Percentiles rank a stretch among this genome's conserved stretches.
Evolutionary conservation across 2,797 vertebrate genomes (phyloP).

Genomic region (Huso huso): DNA sequence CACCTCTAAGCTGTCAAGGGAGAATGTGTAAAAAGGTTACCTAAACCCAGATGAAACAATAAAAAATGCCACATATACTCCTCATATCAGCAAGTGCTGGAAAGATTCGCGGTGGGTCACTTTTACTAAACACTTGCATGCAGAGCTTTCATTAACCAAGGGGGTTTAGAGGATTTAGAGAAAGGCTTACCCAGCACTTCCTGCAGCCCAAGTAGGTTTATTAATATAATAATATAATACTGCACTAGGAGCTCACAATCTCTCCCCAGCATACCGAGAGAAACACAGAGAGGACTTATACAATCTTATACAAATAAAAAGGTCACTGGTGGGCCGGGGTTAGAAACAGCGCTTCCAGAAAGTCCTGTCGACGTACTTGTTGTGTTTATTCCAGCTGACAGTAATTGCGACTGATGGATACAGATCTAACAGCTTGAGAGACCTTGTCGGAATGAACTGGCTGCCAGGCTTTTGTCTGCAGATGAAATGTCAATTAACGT

Average conservation of each 20-base stretch:
- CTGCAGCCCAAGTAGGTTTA: slow-evolving; percentile 18
- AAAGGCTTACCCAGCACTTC: slow-evolving; percentile 12
- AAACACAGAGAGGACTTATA: slow-evolving; percentile 4
- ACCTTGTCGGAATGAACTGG: slow-evolving; percentile 26
- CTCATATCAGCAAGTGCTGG: too few species aligned
- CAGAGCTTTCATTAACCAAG: slow-evolving; percentile 18
- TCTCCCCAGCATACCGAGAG: neutral
- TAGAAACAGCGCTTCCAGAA: slow-evolving; percentile 25
- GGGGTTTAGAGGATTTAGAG: slow-evolving; percentile 31
- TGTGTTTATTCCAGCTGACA: slow-evolving; percentile 23
- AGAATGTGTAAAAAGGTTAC: too few species aligned
- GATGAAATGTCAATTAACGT: slow-evolving; percentile 39
- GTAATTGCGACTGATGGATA: slow-evolving; percentile 46
- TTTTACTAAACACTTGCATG: slow-evolving; percentile 15
- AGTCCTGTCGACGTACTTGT: slow-evolving; percentile 18
- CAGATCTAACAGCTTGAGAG: slow-evolving; percentile 29
- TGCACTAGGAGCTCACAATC: slow-evolving; percentile 2
- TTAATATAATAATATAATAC: slow-evolving; percentile 13
- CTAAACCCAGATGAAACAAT: too few species aligned
- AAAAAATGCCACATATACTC: too few species aligned
- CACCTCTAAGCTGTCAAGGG: too few species aligned
- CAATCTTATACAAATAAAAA: neutral
- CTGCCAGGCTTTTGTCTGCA: slow-evolving; percentile 26
- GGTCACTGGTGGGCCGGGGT: slow-evolving; percentile 24
- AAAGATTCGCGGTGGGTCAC: neutral